Evolutionary conservation across 2,888 invertebrate genomes (phyloP).

Genomic region (Yponomeuta malinellus): DNA sequence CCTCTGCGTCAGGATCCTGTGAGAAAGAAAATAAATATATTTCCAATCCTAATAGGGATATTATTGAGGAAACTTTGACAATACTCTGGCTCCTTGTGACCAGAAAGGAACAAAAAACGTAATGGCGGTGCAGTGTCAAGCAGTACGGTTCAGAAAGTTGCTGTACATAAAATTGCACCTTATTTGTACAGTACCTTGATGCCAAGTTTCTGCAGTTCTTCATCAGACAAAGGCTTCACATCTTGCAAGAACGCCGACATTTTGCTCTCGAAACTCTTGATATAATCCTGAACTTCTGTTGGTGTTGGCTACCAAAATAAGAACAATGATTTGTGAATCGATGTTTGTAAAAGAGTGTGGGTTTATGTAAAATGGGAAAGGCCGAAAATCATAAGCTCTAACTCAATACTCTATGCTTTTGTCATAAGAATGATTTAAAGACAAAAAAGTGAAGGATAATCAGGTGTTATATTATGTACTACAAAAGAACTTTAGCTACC

Average conservation of each 20-base stretch:
- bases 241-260: constrained; percentile 92
- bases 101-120: too few relatives aligned
- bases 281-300: constrained; percentile 84
- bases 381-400: too few relatives aligned
- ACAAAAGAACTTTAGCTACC: constrained; percentile 32
- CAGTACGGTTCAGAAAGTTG: too few relatives aligned
- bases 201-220: constrained; percentile 89
- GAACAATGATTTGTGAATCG: constrained; percentile 2
- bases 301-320: constrained; percentile 74
- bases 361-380: too few relatives aligned
- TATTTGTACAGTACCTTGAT: constrained; percentile 73
- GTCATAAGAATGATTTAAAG: too few relatives aligned
- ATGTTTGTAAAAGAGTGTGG: not conserved
- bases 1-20: constrained; percentile 79
- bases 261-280: constrained; percentile 90
- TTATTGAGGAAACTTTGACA: too few relatives aligned
- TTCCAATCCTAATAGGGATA: too few relatives aligned
- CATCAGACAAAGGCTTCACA: constrained; percentile 80
- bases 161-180: not conserved
- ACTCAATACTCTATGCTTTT: too few relatives aligned
- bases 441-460: not conserved
- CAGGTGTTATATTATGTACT: not conserved
- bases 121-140: too few relatives aligned
- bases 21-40: not conserved
- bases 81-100: too few relatives aligned